phyloP scores from a whole-genome alignment of 2,113 vertebrate genomes.

The Peucedramus taeniatus region DNA sequence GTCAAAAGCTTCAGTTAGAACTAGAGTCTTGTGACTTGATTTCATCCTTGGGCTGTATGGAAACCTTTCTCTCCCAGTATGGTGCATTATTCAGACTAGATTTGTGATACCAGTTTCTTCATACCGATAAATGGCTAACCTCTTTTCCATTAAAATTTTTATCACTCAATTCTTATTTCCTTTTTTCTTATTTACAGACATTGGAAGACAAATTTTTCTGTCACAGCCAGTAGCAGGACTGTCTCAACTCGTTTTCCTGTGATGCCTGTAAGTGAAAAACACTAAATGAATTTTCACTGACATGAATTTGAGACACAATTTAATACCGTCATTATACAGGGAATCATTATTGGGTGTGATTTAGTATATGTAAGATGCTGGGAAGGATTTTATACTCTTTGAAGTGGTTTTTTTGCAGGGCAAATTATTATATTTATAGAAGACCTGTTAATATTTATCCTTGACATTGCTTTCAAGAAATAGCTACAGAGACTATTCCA shows the following conservation, averaged over 20 bases:
- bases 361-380: not conserved
- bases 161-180: not conserved
- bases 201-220: constrained; percentile 18
- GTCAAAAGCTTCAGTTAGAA: not conserved
- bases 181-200: not conserved
- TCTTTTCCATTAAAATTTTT: not conserved
- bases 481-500: not conserved
- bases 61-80: not conserved
- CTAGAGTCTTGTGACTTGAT: not conserved
- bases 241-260: not conserved
- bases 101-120: not conserved
- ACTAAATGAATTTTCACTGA: constrained; percentile 22
- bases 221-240: not conserved
- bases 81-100: not conserved
- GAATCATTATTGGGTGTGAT: not conserved
- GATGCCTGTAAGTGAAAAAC: constrained; percentile 13
- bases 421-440: constrained; percentile 36
- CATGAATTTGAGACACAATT: not conserved
- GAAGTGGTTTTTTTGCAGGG: not conserved
- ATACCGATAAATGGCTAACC: not conserved
- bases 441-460: constrained; percentile 52
- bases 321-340: not conserved
- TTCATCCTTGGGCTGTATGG: not conserved
- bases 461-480: constrained; percentile 16
- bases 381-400: constrained; percentile 13